Conservation (phyloP, 2,113 vertebrate genomes). For the Cardinalis cardinalis region DNA sequence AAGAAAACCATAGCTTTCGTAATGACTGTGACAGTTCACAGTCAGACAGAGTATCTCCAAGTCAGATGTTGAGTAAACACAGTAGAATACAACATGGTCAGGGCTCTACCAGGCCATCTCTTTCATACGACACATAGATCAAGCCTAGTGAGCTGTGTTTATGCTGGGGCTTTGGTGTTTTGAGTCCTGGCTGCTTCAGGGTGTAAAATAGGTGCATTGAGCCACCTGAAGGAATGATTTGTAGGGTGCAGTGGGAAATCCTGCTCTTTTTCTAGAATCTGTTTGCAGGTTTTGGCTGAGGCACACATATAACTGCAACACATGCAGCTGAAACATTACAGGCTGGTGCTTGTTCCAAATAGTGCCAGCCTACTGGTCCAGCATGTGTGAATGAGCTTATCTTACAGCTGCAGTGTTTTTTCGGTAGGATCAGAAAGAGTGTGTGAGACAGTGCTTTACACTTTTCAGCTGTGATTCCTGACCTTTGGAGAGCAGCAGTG, state of each 20-base stretch:
- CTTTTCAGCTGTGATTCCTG: neutral
- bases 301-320: neutral
- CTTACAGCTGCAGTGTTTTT: neutral
- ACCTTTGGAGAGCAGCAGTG: neutral
- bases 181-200: neutral
- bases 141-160: neutral
- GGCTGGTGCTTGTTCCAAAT: neutral
- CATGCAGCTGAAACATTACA: neutral
- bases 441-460: neutral
- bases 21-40: neutral
- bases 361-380: neutral
- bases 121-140: neutral
- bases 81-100: neutral
- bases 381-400: neutral
- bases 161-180: fast-evolving
- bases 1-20: neutral
- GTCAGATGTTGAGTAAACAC: neutral
- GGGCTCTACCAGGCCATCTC: neutral
- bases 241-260: neutral
- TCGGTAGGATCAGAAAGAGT: neutral
- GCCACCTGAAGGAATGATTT: neutral
- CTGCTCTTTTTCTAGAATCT: neutral
- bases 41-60: neutral
- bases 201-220: neutral
- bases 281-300: neutral